These are phyloP conservation scores for Nephrocerus scutellatus DNA, from an alignment of 2,888 invertebrate species.

Conservation along the genomic window DNA sequence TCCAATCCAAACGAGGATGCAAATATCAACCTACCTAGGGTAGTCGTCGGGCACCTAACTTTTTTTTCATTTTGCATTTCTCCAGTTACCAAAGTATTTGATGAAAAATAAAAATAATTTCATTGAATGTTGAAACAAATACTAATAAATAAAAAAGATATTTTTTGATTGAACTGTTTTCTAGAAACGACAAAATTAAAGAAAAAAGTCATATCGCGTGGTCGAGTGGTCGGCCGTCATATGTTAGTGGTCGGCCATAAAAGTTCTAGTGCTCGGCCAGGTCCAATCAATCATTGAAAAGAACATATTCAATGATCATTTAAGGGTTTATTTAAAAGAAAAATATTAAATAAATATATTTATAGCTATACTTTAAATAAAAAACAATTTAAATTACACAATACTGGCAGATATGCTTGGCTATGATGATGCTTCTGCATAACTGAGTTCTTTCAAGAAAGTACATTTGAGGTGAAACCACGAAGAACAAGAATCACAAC, in stretches of 20 bases:
- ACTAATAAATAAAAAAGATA: slow-evolving; percentile 7
- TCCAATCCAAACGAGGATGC: too few species aligned
- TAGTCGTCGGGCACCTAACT: slow-evolving; percentile 3
- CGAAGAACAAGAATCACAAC: too few species aligned
- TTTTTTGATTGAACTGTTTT: too few species aligned
- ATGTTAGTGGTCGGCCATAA: slow-evolving; percentile 3
- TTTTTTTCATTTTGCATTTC: slow-evolving; percentile 8
- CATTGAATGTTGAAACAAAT: slow-evolving; percentile 5
- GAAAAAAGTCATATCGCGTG: slow-evolving; percentile 1
- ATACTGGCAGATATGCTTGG: too few species aligned
- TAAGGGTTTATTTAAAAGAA: slow-evolving; percentile 8
- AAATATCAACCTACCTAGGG: too few species aligned
- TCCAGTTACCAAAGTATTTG: slow-evolving; percentile 7
- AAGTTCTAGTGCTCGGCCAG: background rate
- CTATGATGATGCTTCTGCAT: too few species aligned
- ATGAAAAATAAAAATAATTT: slow-evolving; percentile 6
- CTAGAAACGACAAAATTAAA: slow-evolving; percentile 5
- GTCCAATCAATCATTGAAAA: slow-evolving; percentile 1
- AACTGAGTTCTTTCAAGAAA: too few species aligned
- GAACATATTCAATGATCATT: too few species aligned
- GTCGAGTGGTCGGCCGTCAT: slow-evolving; percentile 1
- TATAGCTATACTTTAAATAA: too few species aligned
- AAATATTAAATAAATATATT: slow-evolving; percentile 7
- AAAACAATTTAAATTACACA: too few species aligned
- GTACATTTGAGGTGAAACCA: too few species aligned